phyloP scores from a whole-genome alignment of 2,113 vertebrate genomes.

The Megaptera novaeangliae region DNA sequence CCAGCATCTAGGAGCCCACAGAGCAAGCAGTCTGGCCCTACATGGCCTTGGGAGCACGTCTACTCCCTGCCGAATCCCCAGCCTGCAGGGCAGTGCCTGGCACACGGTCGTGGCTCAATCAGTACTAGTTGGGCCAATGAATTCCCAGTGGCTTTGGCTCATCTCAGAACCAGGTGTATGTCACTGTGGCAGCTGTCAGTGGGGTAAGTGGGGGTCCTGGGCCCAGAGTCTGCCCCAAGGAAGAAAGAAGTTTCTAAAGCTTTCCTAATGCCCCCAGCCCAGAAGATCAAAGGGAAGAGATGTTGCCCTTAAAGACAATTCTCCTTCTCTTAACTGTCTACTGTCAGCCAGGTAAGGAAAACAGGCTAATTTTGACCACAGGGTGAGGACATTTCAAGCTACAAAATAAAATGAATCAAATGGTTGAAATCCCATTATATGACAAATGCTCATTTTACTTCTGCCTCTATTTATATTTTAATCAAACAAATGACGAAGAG shows the following conservation, averaged over 20 bases:
- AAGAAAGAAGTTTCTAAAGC: neutral
- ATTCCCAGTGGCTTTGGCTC: neutral
- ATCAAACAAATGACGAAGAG: neutral
- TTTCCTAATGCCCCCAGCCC: neutral
- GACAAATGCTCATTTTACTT: neutral
- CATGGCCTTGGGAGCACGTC: neutral
- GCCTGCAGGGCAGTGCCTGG: neutral
- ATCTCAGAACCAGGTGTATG: neutral
- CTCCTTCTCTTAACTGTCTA: neutral
- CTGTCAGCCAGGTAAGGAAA: neutral
- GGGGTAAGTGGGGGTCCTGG: fast-evolving
- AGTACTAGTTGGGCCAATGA: neutral
- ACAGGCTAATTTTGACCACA: neutral
- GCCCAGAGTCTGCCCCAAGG: neutral
- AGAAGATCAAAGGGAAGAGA: neutral
- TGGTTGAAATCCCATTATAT: neutral
- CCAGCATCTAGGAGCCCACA: neutral
- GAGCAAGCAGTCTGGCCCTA: neutral
- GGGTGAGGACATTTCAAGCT: neutral
- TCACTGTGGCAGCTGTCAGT: neutral
- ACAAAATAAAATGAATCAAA: neutral
- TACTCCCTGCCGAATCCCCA: neutral
- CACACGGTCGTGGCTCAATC: fast-evolving
- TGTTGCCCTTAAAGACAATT: neutral
- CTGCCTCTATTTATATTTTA: neutral